Conservation (phyloP, 2,888 invertebrate genomes). For the Eupelmus urozonus region DNA sequence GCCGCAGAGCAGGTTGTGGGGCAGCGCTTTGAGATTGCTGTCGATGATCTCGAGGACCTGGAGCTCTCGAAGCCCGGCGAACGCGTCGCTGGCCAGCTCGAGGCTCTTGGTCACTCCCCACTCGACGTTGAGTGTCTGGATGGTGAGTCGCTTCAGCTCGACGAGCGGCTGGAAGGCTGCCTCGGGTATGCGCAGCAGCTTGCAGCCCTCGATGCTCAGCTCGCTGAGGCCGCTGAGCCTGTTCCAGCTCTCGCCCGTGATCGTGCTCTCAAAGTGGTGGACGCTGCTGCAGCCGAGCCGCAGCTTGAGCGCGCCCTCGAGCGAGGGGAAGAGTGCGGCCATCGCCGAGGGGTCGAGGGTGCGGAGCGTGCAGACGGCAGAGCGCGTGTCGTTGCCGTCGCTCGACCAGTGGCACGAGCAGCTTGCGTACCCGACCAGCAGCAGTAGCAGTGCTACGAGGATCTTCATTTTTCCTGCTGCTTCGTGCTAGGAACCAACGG, state of each 20-base stretch:
- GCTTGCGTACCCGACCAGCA: constrained; percentile 74
- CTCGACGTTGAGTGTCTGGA: constrained; percentile 88
- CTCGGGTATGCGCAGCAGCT: constrained; percentile 86
- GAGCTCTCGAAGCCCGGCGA: constrained; percentile 88
- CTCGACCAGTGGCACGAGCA: constrained; percentile 79
- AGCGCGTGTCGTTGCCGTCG: constrained; percentile 80
- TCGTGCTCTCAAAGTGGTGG: constrained; percentile 87
- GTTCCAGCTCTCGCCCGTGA: constrained; percentile 85
- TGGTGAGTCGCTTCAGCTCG: constrained; percentile 87
- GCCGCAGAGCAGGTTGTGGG: constrained; percentile 88
- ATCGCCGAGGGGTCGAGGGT: constrained; percentile 77
- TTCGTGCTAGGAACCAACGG: not conserved
- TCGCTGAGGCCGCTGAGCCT: constrained; percentile 87
- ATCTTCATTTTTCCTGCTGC: constrained; percentile 12
- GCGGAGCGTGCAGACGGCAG: constrained; percentile 79
- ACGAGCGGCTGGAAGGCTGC: constrained; percentile 89
- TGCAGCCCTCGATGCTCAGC: constrained; percentile 87
- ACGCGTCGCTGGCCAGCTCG: constrained; percentile 85
- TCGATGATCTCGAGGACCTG: constrained; percentile 88
- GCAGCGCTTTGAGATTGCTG: constrained; percentile 90
- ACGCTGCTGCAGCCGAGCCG: constrained; percentile 88
- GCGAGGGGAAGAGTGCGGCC: constrained; percentile 78
- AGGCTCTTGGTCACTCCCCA: constrained; percentile 88
- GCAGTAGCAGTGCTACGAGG: constrained; percentile 23
- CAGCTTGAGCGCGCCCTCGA: constrained; percentile 86